Base-by-base conservation (phyloP, 2,888 invertebrate species). In the Lacanobia wlatinum region DNA sequence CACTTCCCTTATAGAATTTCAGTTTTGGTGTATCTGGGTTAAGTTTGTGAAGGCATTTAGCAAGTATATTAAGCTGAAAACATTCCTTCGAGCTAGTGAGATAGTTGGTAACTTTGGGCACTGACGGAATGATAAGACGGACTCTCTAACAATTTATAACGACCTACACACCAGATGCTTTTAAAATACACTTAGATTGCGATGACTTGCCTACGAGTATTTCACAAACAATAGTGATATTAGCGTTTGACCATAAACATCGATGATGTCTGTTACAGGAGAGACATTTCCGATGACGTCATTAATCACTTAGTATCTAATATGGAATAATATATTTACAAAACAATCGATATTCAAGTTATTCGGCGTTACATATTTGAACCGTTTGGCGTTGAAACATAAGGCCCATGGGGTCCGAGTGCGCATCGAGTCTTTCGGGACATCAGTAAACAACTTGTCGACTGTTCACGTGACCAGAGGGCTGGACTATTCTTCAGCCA, bases 21-120 rank as follows among this genome's bases (percentile, higher is more conserved):
- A 65, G 77, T 76, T 74, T 74, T 78, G 69, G 78, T 70, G 50
- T 76, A 76, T 80, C 55, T 80, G 52, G 80, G 84, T 83, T 82
- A 80, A 75, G 76, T 70, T 82, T 58, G n/a, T 60, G 38, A 52
- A 72, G 69, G 71, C 43, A 75, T 83, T 81, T 72, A 82, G 75
- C 16, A 50, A 62, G 53, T 66, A 18, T 70, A 65, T 77, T 72
- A 60, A 55, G 78, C 65, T 67, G 38, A 59, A 58, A 65, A 73
- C 65, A 75, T 77, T 82, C 52, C 48, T 56, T 50, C 4, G 34
- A 38, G 40, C 53, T 43, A 50, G 21, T 10, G 16, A 46, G 21
- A 76, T 63, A 53, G 8, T 69, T 80, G 5, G 43, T 18, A 48
- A 38, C 40, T 67, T 71, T 61, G 23, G 55, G 64, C 55, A 64